Conservation (phyloP, 2,888 invertebrate genomes). For the Ochropleura plecta region DNA sequence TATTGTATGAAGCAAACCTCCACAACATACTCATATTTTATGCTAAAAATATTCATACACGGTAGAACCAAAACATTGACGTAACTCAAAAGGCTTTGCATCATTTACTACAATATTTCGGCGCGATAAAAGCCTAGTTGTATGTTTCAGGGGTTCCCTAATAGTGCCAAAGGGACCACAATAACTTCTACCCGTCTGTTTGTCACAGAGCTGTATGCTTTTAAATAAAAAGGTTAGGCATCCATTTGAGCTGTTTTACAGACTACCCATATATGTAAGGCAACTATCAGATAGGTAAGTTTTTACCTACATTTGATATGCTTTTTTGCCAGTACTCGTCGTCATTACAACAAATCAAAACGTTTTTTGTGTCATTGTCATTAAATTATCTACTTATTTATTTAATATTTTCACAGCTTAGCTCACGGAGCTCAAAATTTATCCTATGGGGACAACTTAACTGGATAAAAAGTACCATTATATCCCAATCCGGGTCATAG, state of each 20-base stretch:
- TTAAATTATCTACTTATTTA: background rate
- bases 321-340: too few species aligned
- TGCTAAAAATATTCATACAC: constrained; percentile 27
- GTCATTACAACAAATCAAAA: too few species aligned
- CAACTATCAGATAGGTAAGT: too few species aligned
- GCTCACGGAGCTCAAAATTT: background rate
- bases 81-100: background rate
- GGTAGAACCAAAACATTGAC: constrained; percentile 7
- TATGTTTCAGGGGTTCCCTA: background rate
- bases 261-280: background rate
- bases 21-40: background rate
- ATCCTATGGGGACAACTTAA: background rate
- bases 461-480: background rate
- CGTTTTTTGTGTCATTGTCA: background rate
- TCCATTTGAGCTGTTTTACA: background rate
- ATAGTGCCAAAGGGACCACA: background rate
- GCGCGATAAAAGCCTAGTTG: background rate
- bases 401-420: background rate
- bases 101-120: constrained; percentile 4
- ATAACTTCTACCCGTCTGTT: background rate
- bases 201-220: background rate
- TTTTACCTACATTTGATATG: too few species aligned
- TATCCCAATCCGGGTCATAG: background rate
- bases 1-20: background rate
- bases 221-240: background rate